Evolutionary conservation across 2,113 vertebrate species (phyloP), one percentile per base, ranked within the genome.

Genomic region (Eudyptes chrysolophus): DNA sequence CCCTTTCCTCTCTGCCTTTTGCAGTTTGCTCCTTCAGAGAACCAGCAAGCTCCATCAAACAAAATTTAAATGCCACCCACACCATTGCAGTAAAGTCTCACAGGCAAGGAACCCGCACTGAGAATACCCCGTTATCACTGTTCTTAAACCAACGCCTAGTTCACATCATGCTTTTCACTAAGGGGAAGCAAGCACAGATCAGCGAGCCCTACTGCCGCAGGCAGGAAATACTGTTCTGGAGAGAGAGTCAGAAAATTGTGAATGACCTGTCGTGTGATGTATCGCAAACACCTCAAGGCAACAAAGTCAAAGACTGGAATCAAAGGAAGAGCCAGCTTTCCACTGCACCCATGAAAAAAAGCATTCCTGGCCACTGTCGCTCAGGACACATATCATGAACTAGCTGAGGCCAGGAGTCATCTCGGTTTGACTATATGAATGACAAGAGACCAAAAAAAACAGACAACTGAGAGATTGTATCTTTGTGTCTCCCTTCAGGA

Each of bases 11-110:
- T 44, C 57, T 94, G 83, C 52, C 48, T 87, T 94, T 44, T 84
- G 60, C 58, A 4, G 32, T 70, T 42, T 87, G 61, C 9, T 84
- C 19, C 61, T 91, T 78, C 57, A 65, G 69, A 92, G 76, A 95
- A 16, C 15, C 74, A 44, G 77, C 26, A 83, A 77, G 60, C 36
- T 86, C 44, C 64, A 52, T 24, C 65, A 60, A 48, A 75, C 51
- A 61, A n/a, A 46, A 84, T 75, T 49, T 70, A 77, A 89, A 78
- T 52, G 72, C 66, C 72, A 95, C 76, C 91, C 71, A 81, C 76
- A 81, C 24, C 25, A 26, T 1, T 87, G 42, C 60, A 81, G 51
- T 20, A 8, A 70, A 89, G 61, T 51, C 69, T 64, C 40, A 5
- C 12, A 60, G 12, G 68, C 54, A 69, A 54, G 42, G 26, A 83